These are phyloP conservation scores for Ctenopoma multispine DNA, from an alignment of 2,797 vertebrate genomes.

Conservation along the genomic window DNA sequence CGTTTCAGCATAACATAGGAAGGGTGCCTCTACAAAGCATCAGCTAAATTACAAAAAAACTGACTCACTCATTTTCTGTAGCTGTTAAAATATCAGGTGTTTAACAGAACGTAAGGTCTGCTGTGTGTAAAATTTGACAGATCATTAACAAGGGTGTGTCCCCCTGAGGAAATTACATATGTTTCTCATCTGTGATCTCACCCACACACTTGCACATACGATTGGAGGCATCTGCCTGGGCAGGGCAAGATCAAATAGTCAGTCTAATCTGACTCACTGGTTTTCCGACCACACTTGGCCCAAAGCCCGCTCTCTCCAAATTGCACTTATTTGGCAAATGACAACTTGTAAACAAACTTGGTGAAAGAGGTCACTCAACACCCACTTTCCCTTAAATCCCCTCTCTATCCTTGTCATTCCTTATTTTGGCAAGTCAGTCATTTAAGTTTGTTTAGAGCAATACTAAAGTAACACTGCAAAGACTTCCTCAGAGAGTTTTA, in stretches of 20 bases:
- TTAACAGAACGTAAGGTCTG: slow-evolving; percentile 57
- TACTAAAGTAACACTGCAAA: slow-evolving; percentile 67
- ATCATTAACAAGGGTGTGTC: slow-evolving; percentile 61
- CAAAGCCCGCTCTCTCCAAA: slow-evolving; percentile 22
- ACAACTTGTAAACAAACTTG: slow-evolving; percentile 69
- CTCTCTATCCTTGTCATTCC: slow-evolving; percentile 51
- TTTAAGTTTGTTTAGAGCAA: slow-evolving; percentile 74
- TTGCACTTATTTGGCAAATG: slow-evolving; percentile 56
- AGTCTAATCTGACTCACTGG: slow-evolving; percentile 17
- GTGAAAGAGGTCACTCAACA: slow-evolving; percentile 62
- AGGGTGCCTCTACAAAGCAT: neutral
- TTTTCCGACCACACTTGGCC: slow-evolving; percentile 20
- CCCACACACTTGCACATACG: slow-evolving; percentile 8
- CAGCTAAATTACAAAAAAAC: slow-evolving; percentile 15
- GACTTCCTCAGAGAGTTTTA: slow-evolving; percentile 56
- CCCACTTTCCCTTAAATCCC: slow-evolving; percentile 57
- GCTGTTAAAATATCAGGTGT: slow-evolving; percentile 56
- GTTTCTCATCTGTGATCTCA: slow-evolving; percentile 56
- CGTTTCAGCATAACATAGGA: slow-evolving; percentile 20
- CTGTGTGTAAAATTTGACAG: slow-evolving; percentile 52
- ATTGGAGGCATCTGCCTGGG: slow-evolving; percentile 42
- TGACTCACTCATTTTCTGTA: slow-evolving; percentile 13
- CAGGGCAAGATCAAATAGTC: slow-evolving; percentile 15
- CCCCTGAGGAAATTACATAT: slow-evolving; percentile 47
- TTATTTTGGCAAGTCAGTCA: slow-evolving; percentile 53